Evolutionary conservation across 2,797 vertebrate species (phyloP).

Genomic region (Pantherophis vulpinus): DNA sequence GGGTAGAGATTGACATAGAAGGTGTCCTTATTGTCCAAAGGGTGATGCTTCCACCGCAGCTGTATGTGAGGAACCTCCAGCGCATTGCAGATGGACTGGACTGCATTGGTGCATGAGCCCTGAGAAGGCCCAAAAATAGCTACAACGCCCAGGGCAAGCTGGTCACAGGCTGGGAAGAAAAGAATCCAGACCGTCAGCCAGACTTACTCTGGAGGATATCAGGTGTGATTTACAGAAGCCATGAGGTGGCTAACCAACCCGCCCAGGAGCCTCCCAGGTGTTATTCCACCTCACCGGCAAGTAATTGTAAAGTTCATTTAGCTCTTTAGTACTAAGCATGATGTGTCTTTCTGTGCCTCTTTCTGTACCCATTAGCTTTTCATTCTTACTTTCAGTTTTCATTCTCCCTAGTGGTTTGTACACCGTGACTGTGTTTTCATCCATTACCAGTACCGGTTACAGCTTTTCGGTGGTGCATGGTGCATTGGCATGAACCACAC

Average conservation of each 20-base stretch:
- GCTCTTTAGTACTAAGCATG: neutral
- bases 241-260: neutral
- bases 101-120: conserved; percentile 94
- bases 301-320: neutral
- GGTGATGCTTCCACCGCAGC: conserved; percentile 98
- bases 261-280: neutral
- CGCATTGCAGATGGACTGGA: conserved; percentile 98
- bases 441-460: too few species aligned
- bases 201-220: neutral
- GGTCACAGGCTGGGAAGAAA: conserved; percentile 87
- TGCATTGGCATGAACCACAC: neutral
- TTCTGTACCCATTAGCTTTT: neutral
- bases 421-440: neutral
- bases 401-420: neutral
- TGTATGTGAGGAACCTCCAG: conserved; percentile 97
- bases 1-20: conserved; percentile 99
- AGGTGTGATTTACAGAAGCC: neutral
- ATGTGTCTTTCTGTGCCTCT: neutral
- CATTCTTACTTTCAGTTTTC: neutral
- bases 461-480: neutral
- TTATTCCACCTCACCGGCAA: neutral
- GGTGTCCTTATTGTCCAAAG: conserved; percentile 95
- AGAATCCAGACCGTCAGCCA: conserved; percentile 19
- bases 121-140: conserved; percentile 98
- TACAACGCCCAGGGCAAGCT: conserved; percentile 95